phyloP scores from a whole-genome alignment of 2,113 vertebrate genomes.

The Cacatua alba region DNA sequence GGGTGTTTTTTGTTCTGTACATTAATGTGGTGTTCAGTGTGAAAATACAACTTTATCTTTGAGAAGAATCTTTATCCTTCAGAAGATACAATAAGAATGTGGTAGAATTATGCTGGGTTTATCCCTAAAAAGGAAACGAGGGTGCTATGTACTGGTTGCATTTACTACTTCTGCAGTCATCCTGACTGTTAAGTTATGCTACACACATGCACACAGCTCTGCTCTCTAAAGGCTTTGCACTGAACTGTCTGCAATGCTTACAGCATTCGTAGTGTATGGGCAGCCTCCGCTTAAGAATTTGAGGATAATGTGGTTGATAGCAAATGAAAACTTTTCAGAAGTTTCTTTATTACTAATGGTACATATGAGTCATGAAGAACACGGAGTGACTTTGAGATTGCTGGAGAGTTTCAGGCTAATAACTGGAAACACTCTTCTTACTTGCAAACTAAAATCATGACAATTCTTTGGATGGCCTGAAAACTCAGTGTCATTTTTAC shows the following conservation, averaged over 20 bases:
- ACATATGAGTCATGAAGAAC: conserved; percentile 1
- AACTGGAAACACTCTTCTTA: not conserved
- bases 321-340: not conserved
- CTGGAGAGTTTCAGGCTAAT: not conserved
- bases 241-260: not conserved
- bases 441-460: conserved; percentile 1
- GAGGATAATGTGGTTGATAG: not conserved
- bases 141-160: accelerated
- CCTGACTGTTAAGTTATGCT: not conserved
- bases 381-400: not conserved
- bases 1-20: not conserved
- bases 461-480: conserved; percentile 10
- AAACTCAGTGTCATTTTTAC: conserved; percentile 32
- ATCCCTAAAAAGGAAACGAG: not conserved
- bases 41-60: not conserved
- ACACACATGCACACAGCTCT: accelerated
- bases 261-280: not conserved
- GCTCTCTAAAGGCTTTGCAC: not conserved
- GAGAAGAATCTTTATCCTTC: not conserved
- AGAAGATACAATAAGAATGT: not conserved
- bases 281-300: not conserved
- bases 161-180: not conserved
- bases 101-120: not conserved
- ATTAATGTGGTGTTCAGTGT: not conserved
- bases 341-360: not conserved